Evolutionary conservation across 2,888 invertebrate species (phyloP), one percentile per base, ranked within the genome.

Genomic region (Tridacna crocea): DNA sequence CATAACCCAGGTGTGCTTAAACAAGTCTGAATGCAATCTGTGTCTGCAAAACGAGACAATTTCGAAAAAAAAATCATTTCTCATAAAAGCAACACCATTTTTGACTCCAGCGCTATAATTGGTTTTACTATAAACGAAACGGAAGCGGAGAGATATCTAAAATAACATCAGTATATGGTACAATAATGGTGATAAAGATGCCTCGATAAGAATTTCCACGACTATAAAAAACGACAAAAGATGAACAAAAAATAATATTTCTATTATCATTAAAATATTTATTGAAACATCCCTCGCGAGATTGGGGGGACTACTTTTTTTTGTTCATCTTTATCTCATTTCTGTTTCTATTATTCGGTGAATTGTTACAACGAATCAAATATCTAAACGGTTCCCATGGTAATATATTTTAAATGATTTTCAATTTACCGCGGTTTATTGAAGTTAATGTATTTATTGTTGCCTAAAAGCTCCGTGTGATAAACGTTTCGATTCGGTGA

Each of bases 201-300:
- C 12, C n/a, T 36, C 19, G 66, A 66, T 66, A 66, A 66, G 66
- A 36, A 36, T 66, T 66, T 66, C 46, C 26, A 66, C 66, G 12
- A 46, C 27, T 66, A 66, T 66, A 66, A 66, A 66, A 26, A 13
- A 13, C 19, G n/a, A 66, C 66, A 66, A 66, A 66, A 66, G 66
- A 66, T 66, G 66, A 46, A 66, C 36, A 27, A 36, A 46, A 36
- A 17, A 66, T 36, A 36, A 36, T 4, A 12, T 36, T 13, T 66
- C 66, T n/a, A 66, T 66, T 66, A 66, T 66, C n/a, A 66, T 66
- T n/a, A 55, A 55, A 66, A 66, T 66, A 46, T 66, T 66, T 66
- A 66, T 66, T 66, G 36, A 66, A 36, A 46, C 66, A n/a, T 36
- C 66, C 46, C 66, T 46, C 66, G 66, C 27, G 66, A 66, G 66